phyloP scores from a whole-genome alignment of 2,888 invertebrate genomes.

The Acrobasis repandana region DNA sequence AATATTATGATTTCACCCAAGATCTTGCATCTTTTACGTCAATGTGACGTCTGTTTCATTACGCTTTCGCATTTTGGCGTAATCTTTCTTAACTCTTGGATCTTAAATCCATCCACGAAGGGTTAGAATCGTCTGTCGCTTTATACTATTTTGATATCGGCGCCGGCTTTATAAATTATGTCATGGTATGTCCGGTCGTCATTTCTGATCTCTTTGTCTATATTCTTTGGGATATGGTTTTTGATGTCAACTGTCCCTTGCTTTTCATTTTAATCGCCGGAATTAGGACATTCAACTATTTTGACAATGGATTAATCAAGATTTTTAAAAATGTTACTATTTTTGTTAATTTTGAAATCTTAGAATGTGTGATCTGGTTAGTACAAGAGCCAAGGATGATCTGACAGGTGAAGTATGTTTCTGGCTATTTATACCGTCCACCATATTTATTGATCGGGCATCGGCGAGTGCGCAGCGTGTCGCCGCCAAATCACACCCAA shows the following conservation, averaged over 20 bases:
- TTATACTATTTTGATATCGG: slow-evolving; percentile 69
- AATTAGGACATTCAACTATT: slow-evolving; percentile 38
- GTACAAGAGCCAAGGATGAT: slow-evolving; percentile 47
- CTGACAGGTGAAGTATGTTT: slow-evolving; percentile 52
- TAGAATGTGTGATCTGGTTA: slow-evolving; percentile 34
- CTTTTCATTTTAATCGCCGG: slow-evolving; percentile 51
- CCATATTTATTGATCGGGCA: slow-evolving; percentile 64
- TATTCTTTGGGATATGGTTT: slow-evolving; percentile 53
- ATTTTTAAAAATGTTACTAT: slow-evolving; percentile 42
- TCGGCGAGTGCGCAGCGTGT: slow-evolving; percentile 49
- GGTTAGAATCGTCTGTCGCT: slow-evolving; percentile 54
- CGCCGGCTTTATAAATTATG: slow-evolving; percentile 73
- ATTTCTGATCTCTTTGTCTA: slow-evolving; percentile 68
- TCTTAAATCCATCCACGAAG: slow-evolving; percentile 53
- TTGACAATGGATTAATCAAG: slow-evolving; percentile 56
- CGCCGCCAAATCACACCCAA: slow-evolving; percentile 61
- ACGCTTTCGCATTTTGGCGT: slow-evolving; percentile 57
- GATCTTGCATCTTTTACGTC: slow-evolving; percentile 78
- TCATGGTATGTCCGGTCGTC: slow-evolving; percentile 75
- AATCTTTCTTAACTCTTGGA: slow-evolving; percentile 48
- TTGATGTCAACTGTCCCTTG: slow-evolving; percentile 52
- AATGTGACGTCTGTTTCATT: slow-evolving; percentile 80
- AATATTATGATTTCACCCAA: slow-evolving; percentile 77
- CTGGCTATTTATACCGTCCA: slow-evolving; percentile 52
- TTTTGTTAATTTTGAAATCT: slow-evolving; percentile 30